Evolutionary conservation across 2,113 vertebrate species (phyloP).

Genomic region (Lasiurus borealis): DNA sequence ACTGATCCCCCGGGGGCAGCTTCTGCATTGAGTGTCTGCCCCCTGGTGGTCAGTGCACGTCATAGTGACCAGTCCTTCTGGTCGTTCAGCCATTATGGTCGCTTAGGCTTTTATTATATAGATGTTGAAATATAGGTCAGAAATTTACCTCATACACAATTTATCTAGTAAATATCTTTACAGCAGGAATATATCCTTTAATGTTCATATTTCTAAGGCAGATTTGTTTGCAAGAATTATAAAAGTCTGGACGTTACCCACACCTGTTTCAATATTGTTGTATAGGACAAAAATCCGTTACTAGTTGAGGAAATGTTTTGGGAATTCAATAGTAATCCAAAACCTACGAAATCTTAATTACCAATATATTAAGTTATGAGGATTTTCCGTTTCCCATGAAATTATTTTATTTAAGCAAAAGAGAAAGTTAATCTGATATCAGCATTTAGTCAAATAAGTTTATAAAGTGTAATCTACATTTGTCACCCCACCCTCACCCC

Average conservation of each 20-base stretch:
- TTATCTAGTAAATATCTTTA: background rate
- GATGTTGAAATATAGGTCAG: background rate
- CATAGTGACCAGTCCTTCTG: too few species aligned
- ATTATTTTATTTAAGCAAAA: constrained; percentile 12
- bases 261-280: background rate
- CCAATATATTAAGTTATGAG: background rate
- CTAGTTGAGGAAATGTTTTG: constrained; percentile 9
- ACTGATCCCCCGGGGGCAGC: too few species aligned
- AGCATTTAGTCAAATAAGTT: background rate
- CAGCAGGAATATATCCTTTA: constrained; percentile 13
- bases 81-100: too few species aligned
- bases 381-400: background rate
- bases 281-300: background rate
- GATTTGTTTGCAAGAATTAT: background rate
- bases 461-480: background rate
- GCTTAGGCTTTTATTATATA: too few species aligned
- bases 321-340: background rate
- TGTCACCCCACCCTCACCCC: accelerated
- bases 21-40: too few species aligned
- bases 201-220: background rate
- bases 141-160: background rate
- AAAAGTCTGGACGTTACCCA: background rate
- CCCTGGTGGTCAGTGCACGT: too few species aligned
- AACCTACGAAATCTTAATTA: constrained; percentile 1
- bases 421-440: background rate